phyloP scores from a whole-genome alignment of 2,888 invertebrate genomes.

The Hypena proboscidalis region DNA sequence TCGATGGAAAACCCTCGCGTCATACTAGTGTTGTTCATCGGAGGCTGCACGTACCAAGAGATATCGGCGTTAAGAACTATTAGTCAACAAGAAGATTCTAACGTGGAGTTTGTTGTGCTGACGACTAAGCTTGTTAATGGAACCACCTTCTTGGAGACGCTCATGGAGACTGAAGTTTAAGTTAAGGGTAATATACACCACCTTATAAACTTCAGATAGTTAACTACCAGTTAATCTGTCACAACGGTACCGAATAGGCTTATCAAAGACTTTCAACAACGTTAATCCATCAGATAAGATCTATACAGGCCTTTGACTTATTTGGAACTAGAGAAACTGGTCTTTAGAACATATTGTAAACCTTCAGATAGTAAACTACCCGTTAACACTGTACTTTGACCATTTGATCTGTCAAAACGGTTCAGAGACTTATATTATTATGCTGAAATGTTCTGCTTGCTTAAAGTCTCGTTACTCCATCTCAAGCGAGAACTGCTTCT shows the following conservation, averaged over 20 bases:
- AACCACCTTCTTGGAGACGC: constrained; percentile 91
- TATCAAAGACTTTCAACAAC: too few relatives aligned
- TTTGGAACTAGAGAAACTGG: too few relatives aligned
- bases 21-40: constrained; percentile 97
- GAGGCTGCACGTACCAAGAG: constrained; percentile 98
- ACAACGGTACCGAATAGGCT: too few relatives aligned
- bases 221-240: too few relatives aligned
- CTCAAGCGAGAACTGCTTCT: constrained; percentile 84
- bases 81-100: constrained; percentile 91
- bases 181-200: background rate
- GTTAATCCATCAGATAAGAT: too few relatives aligned
- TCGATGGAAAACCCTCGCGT: constrained; percentile 87
- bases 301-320: too few relatives aligned
- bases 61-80: constrained; percentile 91
- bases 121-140: constrained; percentile 98
- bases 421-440: too few relatives aligned
- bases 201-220: background rate
- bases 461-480: constrained; percentile 84
- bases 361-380: too few relatives aligned
- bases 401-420: too few relatives aligned
- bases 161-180: constrained; percentile 84
- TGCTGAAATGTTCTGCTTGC: too few relatives aligned
- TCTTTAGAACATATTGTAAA: too few relatives aligned
- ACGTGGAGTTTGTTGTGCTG: constrained; percentile 95
- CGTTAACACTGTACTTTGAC: too few relatives aligned